phyloP scores from a whole-genome alignment of 2,113 vertebrate species.

The Leucopternis melanops region DNA sequence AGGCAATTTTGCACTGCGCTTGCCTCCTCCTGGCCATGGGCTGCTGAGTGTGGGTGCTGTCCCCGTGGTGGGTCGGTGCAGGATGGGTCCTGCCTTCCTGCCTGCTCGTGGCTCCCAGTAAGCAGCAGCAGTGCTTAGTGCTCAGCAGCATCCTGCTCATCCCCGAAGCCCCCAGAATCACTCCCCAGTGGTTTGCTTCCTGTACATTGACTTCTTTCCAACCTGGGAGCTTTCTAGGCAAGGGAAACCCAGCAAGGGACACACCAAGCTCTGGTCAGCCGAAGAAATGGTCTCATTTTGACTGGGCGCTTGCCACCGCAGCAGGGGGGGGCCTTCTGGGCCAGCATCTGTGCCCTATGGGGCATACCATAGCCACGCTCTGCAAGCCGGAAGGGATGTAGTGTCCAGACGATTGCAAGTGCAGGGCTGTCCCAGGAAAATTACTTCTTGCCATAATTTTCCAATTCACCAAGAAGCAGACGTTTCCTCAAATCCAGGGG shows the following conservation, averaged over 20 bases:
- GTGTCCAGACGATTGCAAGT: background rate
- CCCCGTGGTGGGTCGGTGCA: fast-evolving
- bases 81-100: background rate
- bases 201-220: background rate
- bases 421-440: background rate
- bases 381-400: too few species aligned
- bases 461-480: background rate
- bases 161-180: fast-evolving
- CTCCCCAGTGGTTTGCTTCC: background rate
- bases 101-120: background rate
- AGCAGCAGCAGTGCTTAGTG: background rate
- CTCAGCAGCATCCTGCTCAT: background rate
- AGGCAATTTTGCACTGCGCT: fast-evolving
- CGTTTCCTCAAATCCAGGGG: fast-evolving
- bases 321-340: fast-evolving
- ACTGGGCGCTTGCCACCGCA: background rate
- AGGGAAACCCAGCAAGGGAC: background rate
- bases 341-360: background rate
- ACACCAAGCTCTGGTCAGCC: background rate
- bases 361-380: background rate
- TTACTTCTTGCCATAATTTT: background rate
- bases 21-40: background rate
- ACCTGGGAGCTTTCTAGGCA: background rate
- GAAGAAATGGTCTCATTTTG: background rate
- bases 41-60: background rate